phyloP scores from a whole-genome alignment of 2,888 invertebrate genomes.

The Hirtodrosophila confusa region DNA sequence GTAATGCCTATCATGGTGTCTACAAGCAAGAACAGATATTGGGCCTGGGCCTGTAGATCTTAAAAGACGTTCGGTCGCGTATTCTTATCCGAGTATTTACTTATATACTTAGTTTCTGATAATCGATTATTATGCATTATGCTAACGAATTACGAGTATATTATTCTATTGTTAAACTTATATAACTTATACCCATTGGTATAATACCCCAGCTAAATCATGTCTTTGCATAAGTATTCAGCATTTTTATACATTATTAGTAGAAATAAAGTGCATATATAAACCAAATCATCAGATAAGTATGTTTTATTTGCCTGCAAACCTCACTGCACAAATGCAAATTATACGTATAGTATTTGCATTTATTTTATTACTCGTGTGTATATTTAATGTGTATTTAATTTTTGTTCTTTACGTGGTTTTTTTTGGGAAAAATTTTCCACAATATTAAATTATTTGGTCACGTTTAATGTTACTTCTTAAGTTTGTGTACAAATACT shows the following conservation, averaged over 20 bases:
- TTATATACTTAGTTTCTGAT: slow-evolving; percentile 31
- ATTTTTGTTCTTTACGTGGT: slow-evolving; percentile 37
- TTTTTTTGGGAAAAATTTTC: slow-evolving; percentile 55
- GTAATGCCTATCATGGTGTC: slow-evolving; percentile 98
- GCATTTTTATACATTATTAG: slow-evolving; percentile 68
- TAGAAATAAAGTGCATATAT: slow-evolving; percentile 67
- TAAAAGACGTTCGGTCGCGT: not conserved
- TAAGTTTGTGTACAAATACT: slow-evolving; percentile 76
- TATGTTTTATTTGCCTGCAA: not conserved
- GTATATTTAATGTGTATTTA: slow-evolving; percentile 65
- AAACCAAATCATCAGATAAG: slow-evolving; percentile 32
- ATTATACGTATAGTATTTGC: slow-evolving; percentile 19
- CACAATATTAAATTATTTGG: slow-evolving; percentile 78
- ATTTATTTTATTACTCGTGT: slow-evolving; percentile 38
- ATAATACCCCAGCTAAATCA: slow-evolving; percentile 22
- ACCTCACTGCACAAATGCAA: not conserved
- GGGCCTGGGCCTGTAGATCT: slow-evolving; percentile 62
- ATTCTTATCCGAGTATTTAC: slow-evolving; percentile 44
- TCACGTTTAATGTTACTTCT: slow-evolving; percentile 74
- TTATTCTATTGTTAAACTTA: slow-evolving; percentile 65
- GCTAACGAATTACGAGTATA: slow-evolving; percentile 35
- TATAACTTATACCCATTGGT: slow-evolving; percentile 20
- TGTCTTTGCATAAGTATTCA: slow-evolving; percentile 40
- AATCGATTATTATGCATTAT: slow-evolving; percentile 43
- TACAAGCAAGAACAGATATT: slow-evolving; percentile 92